Conservation (phyloP, 2,888 invertebrate species). For the Axea sp. region DNA sequence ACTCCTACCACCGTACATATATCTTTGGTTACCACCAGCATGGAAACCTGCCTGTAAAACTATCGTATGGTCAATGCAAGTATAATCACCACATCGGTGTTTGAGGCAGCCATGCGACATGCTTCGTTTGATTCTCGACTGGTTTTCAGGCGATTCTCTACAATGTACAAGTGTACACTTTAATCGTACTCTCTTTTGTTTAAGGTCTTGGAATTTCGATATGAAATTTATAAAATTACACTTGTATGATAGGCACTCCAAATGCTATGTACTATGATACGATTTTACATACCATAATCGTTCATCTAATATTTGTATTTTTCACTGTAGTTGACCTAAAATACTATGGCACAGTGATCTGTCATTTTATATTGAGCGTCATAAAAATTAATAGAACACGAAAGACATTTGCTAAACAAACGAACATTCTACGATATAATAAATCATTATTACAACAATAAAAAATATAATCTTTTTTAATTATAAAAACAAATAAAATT, state of each 20-base stretch:
- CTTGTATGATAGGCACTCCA: conserved; percentile 27
- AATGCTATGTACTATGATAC: conserved; percentile 13
- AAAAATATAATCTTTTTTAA: too few relatives aligned
- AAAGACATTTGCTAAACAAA: too few relatives aligned
- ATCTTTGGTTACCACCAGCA: conserved; percentile 46
- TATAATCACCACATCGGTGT: conserved; percentile 54
- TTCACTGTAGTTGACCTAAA: too few relatives aligned
- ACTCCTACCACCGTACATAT: conserved; percentile 55
- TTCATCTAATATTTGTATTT: neutral
- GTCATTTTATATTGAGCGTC: too few relatives aligned
- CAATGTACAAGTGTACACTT: conserved; percentile 47
- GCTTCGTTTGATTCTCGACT: conserved; percentile 65
- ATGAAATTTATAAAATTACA: conserved; percentile 21
- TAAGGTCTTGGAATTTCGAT: conserved; percentile 30
- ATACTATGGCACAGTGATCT: too few relatives aligned
- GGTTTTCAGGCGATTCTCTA: conserved; percentile 50
- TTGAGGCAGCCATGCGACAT: conserved; percentile 64
- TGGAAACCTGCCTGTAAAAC: conserved; percentile 37
- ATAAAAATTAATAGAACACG: too few relatives aligned
- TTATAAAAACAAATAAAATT: too few relatives aligned
- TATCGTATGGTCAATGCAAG: conserved; percentile 52
- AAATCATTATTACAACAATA: too few relatives aligned
- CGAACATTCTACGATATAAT: too few relatives aligned
- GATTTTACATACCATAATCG: conserved; percentile 25
- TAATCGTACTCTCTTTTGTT: conserved; percentile 47